Conservation (phyloP, 2,797 vertebrate genomes). For the Halcyon badia region DNA sequence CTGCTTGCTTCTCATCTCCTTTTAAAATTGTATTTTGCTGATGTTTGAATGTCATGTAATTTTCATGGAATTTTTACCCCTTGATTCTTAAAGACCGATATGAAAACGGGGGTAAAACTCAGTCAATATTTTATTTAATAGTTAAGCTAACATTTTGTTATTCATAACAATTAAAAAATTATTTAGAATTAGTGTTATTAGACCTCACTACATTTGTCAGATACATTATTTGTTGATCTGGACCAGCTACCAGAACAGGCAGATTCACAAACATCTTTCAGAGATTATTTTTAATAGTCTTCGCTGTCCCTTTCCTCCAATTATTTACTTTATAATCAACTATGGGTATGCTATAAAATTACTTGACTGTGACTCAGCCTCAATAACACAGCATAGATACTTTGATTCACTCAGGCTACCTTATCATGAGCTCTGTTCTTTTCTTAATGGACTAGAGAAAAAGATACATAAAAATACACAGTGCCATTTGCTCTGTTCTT, state of each 20-base stretch:
- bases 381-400: not conserved
- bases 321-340: conserved; percentile 43
- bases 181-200: not conserved
- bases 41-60: not conserved
- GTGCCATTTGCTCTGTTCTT: not conserved
- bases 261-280: not conserved
- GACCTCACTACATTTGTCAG: not conserved
- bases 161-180: not conserved
- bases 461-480: not conserved
- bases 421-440: not conserved
- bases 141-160: not conserved
- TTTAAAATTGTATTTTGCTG: not conserved
- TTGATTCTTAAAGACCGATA: not conserved
- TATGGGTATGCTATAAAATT: conserved; percentile 17
- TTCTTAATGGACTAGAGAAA: conserved; percentile 17
- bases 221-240: not conserved
- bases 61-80: not conserved
- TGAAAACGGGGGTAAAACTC: not conserved
- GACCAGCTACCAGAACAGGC: not conserved
- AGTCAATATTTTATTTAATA: not conserved
- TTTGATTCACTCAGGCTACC: not conserved
- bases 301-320: not conserved
- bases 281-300: not conserved
- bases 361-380: conserved; percentile 36
- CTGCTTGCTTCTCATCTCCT: not conserved